Base-by-base conservation (phyloP, 2,113 vertebrate species). In the Typhlomys cinereus region DNA sequence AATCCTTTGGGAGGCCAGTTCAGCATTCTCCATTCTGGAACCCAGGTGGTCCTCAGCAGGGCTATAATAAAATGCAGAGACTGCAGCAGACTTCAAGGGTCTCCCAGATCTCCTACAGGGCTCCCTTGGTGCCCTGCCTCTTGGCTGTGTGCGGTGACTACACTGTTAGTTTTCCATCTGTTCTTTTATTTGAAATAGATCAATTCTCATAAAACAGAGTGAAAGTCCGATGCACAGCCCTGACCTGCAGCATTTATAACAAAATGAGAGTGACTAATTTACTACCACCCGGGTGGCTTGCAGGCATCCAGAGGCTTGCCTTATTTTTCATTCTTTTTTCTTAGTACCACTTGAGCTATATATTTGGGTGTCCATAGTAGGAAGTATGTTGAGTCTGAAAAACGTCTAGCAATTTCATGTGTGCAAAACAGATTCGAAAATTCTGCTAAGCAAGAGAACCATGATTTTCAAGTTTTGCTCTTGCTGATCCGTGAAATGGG, bases 101-200 rank as follows among this genome's bases (percentile, higher is more conserved):
- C 69, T 81, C 69, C 86, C 31, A 0, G 78, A 94, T 59, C 39
- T 34, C 46, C 44, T 44, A 20, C 25, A 7, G 18, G 91, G 67
- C 70, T 74, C 83, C 91, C 66, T 20, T 4, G 46, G 18, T 69
- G 66, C 61, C 52, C 44, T 50, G 70, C 66, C 80, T 81, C 29
- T 78, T 83, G 54, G 61, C 92, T 85, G 57, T 89, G 83, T 81
- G 31, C 82, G 34, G 36, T 50, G 46, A 69, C 48, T 82, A 3
- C 75, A 29, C 86, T 92, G 41, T 94, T 90, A 66, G 66, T 89
- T 96, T 93, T 81, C 89, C 87, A 85, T 95, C 94, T 91, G 44
- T 78, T 94, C 71, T 52, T 90, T 90, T 90, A 67, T 93, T 85
- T 84, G 61, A 76, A 93, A 86, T 92, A 61, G 20, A 89, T 84